Evolutionary conservation across 92 coral and sea anemone genomes (phyloP), one percentile per base, ranked within the genome.

Genomic region (Diadumene lineata): DNA sequence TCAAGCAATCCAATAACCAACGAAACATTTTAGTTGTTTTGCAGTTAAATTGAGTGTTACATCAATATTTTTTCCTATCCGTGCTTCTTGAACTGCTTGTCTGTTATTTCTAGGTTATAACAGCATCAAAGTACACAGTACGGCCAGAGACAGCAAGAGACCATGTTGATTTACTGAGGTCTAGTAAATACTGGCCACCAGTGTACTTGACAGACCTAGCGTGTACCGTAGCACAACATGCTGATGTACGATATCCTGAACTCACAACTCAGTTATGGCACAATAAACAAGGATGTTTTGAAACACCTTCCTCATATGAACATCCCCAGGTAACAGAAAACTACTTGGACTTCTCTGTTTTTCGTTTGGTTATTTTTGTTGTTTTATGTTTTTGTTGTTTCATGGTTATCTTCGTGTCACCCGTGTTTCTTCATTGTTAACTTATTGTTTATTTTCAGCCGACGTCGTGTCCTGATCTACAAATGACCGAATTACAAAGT

Each of bases 101-200:
- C 26, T 2, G 2, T 58, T 4, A 58, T 6, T 58, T 15, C 1
- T 58, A 78, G 82, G 75, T 78, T 17, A 34, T 78, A 11, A 78
- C 82, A 1, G 82, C 75, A 22, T 67, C 82, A 3, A 78, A 68
- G 68, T 68, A 50, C 56, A 64, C 48, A 1, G 31, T 78, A 31
- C 82, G 82, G 17, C 82, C 72, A 6, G 82, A 78, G 58, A 78
- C 66, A 56, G 75, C 55, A 22, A 75, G 82, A 48, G 82, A 78
- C 26, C 82, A 78, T 23, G 75, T 78, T 24, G 82, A 78, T 34
- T 60, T 78, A 46, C 75, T 78, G 0, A 64, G 56, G 82, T 67
- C 82, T 27, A 67, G 82, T 78, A 67, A 68, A 60, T 78, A 78
- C 75, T 78, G 82, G 82, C 82, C 82, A 4, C 82, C 82, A 18